Percentiles rank a stretch among this genome's conserved stretches.
Evolutionary conservation across 2,888 invertebrate species (phyloP).

Genomic region (Micropterix aruncella): DNA sequence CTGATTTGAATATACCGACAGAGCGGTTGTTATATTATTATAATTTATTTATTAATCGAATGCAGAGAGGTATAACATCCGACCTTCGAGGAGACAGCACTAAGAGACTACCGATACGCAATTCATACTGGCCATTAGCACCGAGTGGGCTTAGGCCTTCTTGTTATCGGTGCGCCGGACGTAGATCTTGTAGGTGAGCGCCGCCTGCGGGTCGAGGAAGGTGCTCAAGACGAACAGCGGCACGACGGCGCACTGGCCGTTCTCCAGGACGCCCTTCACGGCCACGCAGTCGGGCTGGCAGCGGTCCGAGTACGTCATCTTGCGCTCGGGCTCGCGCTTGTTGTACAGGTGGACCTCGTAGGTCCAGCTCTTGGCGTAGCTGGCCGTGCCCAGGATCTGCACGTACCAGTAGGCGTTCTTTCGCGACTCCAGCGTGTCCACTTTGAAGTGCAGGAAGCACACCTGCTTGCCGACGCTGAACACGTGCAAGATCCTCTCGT

Average conservation of each 20-base stretch:
- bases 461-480: constrained; percentile 1
- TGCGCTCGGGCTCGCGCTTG: constrained; percentile 3
- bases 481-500: constrained; percentile 6
- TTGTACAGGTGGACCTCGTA: constrained; percentile 8
- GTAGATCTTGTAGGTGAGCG: neutral
- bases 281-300: constrained; percentile 3
- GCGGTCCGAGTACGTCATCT: constrained; percentile 3
- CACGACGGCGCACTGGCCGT: constrained; percentile 5
- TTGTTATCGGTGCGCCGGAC: neutral
- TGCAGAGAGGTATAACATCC: too few species aligned
- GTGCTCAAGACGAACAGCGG: constrained; percentile 5
- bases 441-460: constrained; percentile 6
- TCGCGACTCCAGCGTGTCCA: constrained; percentile 3
- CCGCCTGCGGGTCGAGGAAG: neutral
- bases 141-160: neutral
- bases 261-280: constrained; percentile 1
- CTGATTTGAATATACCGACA: too few species aligned
- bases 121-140: too few species aligned
- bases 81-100: too few species aligned
- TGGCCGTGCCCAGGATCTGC: constrained; percentile 4
- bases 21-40: too few species aligned
- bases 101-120: too few species aligned
- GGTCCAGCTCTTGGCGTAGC: constrained; percentile 3
- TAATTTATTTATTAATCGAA: too few species aligned
- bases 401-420: constrained; percentile 6